Conservation (phyloP, 2,888 invertebrate genomes). For the Abscondita cerata region DNA sequence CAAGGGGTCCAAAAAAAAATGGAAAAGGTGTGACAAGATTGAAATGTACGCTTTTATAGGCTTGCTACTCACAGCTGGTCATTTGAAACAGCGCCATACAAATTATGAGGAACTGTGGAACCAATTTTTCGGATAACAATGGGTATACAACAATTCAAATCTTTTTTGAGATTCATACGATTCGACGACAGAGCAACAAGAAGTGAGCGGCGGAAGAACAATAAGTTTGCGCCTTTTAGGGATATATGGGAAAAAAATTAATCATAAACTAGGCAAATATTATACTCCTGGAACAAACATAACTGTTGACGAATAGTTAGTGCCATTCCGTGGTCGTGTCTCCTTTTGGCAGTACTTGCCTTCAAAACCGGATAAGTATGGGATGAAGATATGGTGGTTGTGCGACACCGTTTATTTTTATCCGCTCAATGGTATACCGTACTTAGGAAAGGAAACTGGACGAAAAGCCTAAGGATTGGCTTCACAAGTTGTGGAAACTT, state of each 20-base stretch:
- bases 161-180: neutral
- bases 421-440: conserved; percentile 10
- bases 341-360: conserved; percentile 27
- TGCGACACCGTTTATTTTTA: conserved; percentile 15
- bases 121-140: too few species aligned
- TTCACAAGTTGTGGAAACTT: conserved; percentile 1
- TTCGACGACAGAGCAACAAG: too few species aligned
- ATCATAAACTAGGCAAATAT: conserved; percentile 16
- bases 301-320: conserved; percentile 23
- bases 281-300: conserved; percentile 27
- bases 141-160: neutral
- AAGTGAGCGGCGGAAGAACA: neutral
- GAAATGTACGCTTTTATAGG: neutral
- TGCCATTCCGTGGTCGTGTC: conserved; percentile 21
- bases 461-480: conserved; percentile 8
- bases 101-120: neutral
- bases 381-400: conserved; percentile 26
- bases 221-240: conserved; percentile 13
- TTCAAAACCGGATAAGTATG: too few species aligned
- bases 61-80: neutral
- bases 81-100: neutral
- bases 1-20: neutral
- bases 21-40: too few species aligned
- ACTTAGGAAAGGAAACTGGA: conserved; percentile 9
- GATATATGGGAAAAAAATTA: conserved; percentile 3